These are phyloP conservation scores for Cataglyphis hispanica DNA, from an alignment of 1,140 invertebrate genomes.

Conservation along the genomic window DNA sequence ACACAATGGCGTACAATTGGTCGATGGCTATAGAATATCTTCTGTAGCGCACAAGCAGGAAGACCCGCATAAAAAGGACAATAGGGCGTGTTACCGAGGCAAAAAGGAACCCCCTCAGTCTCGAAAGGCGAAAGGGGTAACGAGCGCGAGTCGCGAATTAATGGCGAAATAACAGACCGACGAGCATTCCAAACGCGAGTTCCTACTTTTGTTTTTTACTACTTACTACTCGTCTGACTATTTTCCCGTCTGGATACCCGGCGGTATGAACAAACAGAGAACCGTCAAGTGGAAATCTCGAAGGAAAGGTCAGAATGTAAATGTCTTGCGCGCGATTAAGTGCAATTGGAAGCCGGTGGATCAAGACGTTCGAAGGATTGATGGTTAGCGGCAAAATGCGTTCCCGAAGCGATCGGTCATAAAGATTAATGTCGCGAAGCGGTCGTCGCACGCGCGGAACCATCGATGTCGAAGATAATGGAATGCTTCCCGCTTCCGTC, in stretches of 20 bases:
- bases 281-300: slow-evolving; percentile 1
- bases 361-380: slow-evolving; percentile 51
- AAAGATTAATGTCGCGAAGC: slow-evolving; percentile 58
- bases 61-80: slow-evolving; percentile 70
- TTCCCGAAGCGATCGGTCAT: slow-evolving; percentile 49
- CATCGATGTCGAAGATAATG: slow-evolving; percentile 57
- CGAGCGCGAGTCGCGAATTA: slow-evolving; percentile 65
- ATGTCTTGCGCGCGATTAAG: slow-evolving; percentile 56
- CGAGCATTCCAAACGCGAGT: slow-evolving; percentile 12
- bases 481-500: slow-evolving; percentile 28
- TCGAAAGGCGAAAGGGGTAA: slow-evolving; percentile 26
- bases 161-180: slow-evolving; percentile 60
- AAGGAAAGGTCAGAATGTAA: slow-evolving; percentile 39
- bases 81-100: slow-evolving; percentile 57
- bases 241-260: background rate
- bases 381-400: slow-evolving; percentile 38
- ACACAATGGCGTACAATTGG: slow-evolving; percentile 71
- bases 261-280: background rate
- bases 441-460: slow-evolving; percentile 19
- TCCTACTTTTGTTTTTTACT: slow-evolving; percentile 21
- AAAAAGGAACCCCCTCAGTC: slow-evolving; percentile 49
- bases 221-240: slow-evolving; percentile 16
- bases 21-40: slow-evolving; percentile 63
- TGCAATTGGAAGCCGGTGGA: slow-evolving; percentile 56
- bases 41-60: slow-evolving; percentile 49